Evolutionary conservation across 2,113 vertebrate genomes (phyloP).

Genomic region (Microtus richardsoni): DNA sequence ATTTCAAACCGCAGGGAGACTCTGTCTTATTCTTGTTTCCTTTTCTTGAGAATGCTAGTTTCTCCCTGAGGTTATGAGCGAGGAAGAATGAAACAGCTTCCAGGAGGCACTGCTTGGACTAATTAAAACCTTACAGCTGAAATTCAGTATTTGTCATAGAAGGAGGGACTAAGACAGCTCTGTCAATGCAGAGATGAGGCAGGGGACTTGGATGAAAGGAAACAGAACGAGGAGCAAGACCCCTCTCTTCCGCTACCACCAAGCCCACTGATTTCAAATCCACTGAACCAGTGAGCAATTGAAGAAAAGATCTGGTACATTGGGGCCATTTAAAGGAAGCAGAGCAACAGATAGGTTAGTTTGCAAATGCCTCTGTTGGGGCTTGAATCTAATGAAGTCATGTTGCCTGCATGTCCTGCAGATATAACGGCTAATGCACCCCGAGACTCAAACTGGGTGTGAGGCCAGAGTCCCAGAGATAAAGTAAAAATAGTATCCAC

Average conservation of each 20-base stretch:
- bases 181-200: conserved; percentile 80
- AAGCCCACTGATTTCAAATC: conserved; percentile 82
- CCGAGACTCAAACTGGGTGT: fast-evolving
- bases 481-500: background rate
- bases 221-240: conserved; percentile 67
- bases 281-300: conserved; percentile 79
- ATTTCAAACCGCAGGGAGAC: background rate
- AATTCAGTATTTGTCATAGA: conserved; percentile 75
- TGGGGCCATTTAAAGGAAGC: conserved; percentile 53
- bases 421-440: background rate
- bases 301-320: conserved; percentile 81
- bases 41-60: conserved; percentile 68
- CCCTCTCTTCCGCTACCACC: conserved; percentile 58
- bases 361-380: conserved; percentile 62
- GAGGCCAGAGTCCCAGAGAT: background rate
- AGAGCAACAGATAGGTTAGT: conserved; percentile 46
- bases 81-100: conserved; percentile 78
- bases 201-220: conserved; percentile 70
- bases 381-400: conserved; percentile 70
- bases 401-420: background rate
- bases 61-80: conserved; percentile 74
- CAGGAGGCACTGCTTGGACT: conserved; percentile 77
- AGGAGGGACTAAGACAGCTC: conserved; percentile 71
- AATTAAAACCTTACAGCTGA: conserved; percentile 84
- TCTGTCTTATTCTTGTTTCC: background rate